Evolutionary conservation across 2,113 vertebrate species (phyloP), one percentile per base, ranked within the genome.

Genomic region (Oophaga pumilio): DNA sequence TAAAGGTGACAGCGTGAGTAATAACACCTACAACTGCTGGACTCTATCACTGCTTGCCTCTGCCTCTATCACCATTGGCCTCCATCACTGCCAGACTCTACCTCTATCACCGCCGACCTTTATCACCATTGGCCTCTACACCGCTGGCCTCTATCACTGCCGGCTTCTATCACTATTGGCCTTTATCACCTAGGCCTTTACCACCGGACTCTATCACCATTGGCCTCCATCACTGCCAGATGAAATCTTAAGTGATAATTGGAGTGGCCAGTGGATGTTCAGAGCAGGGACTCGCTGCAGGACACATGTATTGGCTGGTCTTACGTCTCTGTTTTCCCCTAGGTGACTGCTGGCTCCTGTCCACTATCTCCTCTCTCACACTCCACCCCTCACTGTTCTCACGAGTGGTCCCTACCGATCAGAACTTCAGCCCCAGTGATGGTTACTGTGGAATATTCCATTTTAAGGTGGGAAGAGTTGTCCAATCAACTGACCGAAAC

Each of bases 311-410:
- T 43, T 17, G 68, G 14, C 68, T 6, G 26, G 14, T 33, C 68
- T 71, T 14, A 26, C 11, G 13, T 85, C 11, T 83, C 12, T 78
- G 6, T 50, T 17, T 66, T n/a, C 43, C 56, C 11, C 20, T 89
- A 95, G 94, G 95, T 78, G 89, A 96, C 92, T 96, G 95, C 68
- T 96, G 95, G 95, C 90, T 96, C 60, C 90, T 96, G 56, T 95
- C 95, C 0, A 90, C 95, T 5, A 90, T 96, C 71, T 95, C 95
- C 60, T 94, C 94, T 69, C 94, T 96, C 53, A 95, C 95, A 13
- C 91, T 94, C 85, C 93, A 95, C 85, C 93, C 92, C 0, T 76
- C 86, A 0, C 94, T 95, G 74, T 95, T 95, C 77, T 93, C 87
- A 18, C 94, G 94, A 87, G 95, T 96, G 90, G 94, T 95, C 14